Percentiles rank a stretch among this genome's conserved stretches.
Conservation (phyloP, 2,888 invertebrate species). For the Phlogophora meticulosa region DNA sequence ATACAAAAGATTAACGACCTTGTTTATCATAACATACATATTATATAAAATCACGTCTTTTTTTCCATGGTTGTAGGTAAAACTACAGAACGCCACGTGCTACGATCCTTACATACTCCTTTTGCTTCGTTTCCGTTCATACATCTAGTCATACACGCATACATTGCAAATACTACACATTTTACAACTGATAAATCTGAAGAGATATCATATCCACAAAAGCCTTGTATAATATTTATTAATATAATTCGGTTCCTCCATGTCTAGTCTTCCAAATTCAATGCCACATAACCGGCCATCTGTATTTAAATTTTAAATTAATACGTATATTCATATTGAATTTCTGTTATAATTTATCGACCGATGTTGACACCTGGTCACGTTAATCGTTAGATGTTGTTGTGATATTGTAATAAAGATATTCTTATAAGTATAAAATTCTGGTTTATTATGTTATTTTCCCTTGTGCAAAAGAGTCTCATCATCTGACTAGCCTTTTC, state of each 20-base stretch:
- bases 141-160: too few relatives aligned
- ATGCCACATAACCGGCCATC: conserved; percentile 46
- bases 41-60: too few relatives aligned
- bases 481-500: too few relatives aligned
- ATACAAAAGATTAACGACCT: too few relatives aligned
- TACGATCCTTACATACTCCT: too few relatives aligned
- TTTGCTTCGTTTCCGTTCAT: too few relatives aligned
- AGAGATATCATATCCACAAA: conserved; percentile 17
- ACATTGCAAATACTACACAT: too few relatives aligned
- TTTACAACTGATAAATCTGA: too few relatives aligned
- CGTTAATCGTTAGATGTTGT: conserved; percentile 57
- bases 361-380: conserved; percentile 60
- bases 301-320: conserved; percentile 66
- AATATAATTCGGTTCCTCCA: conserved; percentile 67
- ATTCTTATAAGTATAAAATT: conserved; percentile 32
- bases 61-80: too few relatives aligned
- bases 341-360: conserved; percentile 59
- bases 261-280: conserved; percentile 68
- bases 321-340: conserved; percentile 57
- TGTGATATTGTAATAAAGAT: conserved; percentile 52
- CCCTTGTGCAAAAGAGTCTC: conserved; percentile 3
- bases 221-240: conserved; percentile 56
- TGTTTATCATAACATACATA: too few relatives aligned
- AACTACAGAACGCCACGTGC: too few relatives aligned
- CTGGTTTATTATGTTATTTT: conserved; percentile 42